Percentiles rank a stretch among this genome's conserved stretches.
phyloP scores from a whole-genome alignment of 2,797 vertebrate genomes.

The Hippocampus kuda region DNA sequence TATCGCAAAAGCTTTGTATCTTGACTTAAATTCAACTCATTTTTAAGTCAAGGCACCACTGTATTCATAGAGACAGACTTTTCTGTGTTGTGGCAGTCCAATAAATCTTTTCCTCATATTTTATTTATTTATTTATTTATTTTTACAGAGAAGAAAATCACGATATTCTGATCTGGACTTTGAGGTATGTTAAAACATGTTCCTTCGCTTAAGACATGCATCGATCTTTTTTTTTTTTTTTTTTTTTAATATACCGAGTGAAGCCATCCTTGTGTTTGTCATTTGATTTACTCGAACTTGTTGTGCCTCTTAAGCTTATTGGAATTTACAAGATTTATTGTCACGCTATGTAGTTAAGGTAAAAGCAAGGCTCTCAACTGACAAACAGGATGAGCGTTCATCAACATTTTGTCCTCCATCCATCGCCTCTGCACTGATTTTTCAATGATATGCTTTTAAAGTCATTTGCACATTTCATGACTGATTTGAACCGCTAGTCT shows the following conservation, averaged over 20 bases:
- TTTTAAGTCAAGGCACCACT: background rate
- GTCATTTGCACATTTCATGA: conserved; percentile 67
- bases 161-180: conserved; percentile 99
- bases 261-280: conserved; percentile 62
- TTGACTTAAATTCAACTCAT: background rate
- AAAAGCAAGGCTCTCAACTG: conserved; percentile 70
- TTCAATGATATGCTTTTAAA: conserved; percentile 60
- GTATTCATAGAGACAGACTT: background rate
- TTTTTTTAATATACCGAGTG: conserved; percentile 36
- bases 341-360: conserved; percentile 62
- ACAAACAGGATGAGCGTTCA: conserved; percentile 67
- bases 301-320: conserved; percentile 74
- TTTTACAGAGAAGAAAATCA: conserved; percentile 95
- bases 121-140: background rate
- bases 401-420: conserved; percentile 67
- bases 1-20: no score
- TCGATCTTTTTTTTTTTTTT: conserved; percentile 13
- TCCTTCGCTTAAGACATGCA: conserved; percentile 37
- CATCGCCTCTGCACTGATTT: conserved; percentile 69
- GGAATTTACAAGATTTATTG: conserved; percentile 61
- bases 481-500: conserved; percentile 59
- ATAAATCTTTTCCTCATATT: background rate
- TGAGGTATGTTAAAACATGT: conserved; percentile 78
- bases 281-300: conserved; percentile 71
- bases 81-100: background rate